Evolutionary conservation across 2,113 vertebrate species (phyloP).

Genomic region (Tursiops truncatus): DNA sequence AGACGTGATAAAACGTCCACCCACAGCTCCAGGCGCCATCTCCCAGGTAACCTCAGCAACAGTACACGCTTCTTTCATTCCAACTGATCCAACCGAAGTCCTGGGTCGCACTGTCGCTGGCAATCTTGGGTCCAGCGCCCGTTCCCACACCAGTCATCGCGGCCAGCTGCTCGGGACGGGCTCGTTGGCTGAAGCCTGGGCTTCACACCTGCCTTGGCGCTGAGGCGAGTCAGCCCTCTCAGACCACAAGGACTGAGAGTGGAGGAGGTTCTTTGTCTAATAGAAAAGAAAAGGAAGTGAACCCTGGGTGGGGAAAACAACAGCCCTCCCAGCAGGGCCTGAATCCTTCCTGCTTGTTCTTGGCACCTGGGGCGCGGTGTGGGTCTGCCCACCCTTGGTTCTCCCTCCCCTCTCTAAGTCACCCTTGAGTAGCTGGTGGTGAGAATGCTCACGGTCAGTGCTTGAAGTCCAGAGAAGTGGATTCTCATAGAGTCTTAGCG

Average conservation of each 20-base stretch:
- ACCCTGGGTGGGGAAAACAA: background rate
- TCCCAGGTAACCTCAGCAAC: background rate
- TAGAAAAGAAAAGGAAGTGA: background rate
- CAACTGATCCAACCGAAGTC: background rate
- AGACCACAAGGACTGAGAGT: background rate
- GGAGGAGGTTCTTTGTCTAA: background rate
- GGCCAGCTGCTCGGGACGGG: background rate
- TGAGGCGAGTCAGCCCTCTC: background rate
- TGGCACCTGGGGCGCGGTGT: background rate
- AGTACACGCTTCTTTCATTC: too few species aligned
- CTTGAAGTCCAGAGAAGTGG: background rate
- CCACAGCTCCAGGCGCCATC: background rate
- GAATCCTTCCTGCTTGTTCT: background rate
- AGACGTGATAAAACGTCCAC: background rate
- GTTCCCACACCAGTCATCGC: background rate
- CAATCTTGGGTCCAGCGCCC: background rate
- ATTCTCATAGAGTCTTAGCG: background rate
- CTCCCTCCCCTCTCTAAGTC: background rate
- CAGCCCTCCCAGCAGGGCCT: background rate
- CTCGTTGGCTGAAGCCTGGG: background rate
- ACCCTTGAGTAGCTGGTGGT: background rate
- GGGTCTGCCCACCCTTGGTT: background rate
- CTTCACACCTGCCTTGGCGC: background rate
- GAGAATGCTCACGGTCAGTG: fast-evolving
- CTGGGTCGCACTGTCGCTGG: background rate